Base-by-base conservation (phyloP, 2,797 vertebrate species). In the Cetoscarus ocellatus region DNA sequence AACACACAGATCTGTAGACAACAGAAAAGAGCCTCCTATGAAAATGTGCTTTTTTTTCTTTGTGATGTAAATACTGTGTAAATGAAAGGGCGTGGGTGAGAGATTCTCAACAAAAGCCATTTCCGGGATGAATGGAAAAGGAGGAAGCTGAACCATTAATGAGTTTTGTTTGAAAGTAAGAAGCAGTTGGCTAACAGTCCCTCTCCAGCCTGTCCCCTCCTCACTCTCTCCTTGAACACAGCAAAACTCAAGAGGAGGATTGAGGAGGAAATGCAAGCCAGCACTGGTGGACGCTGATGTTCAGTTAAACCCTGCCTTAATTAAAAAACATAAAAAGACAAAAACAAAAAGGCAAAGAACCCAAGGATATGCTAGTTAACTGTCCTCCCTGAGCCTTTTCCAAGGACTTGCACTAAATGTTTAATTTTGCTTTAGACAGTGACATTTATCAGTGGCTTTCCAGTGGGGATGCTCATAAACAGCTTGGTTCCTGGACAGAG, bases 361-460 rank as follows among this genome's bases (percentile, higher is more conserved):
- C 27, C 3, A 38, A 82, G 61, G 77, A 86, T 64, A 64, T 55
- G 70, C 73, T 51, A 54, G 61, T 59, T 84, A 9, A 57, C 64
- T 59, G 34, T 70, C 75, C 55, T 86, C 77, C 78, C 71, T 19
- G 43, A 86, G 76, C 59, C 70, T 53, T 61, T 85, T 78, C 80
- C 78, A 84, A 86, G 73, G 84, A 80, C 79, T 85, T 57, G 42
- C 49, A 36, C 70, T 68, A 79, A 88, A 85, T 84, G 76, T 86
- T 87, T 87, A 71, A 91, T 90, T 88, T 85, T 3, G 35, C 81
- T 77, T 80, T 78, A 85, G 82, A 88, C 75, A 73, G 74, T 75
- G 82, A 86, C 80, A 77, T 85, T 83, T 82, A 71, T 86, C 81
- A 67, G 75, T 42, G 44, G 63, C 67, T 73, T 82, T 86, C 77